phyloP scores from a whole-genome alignment of 2,113 vertebrate species.

The Clarias macrocephalus region DNA sequence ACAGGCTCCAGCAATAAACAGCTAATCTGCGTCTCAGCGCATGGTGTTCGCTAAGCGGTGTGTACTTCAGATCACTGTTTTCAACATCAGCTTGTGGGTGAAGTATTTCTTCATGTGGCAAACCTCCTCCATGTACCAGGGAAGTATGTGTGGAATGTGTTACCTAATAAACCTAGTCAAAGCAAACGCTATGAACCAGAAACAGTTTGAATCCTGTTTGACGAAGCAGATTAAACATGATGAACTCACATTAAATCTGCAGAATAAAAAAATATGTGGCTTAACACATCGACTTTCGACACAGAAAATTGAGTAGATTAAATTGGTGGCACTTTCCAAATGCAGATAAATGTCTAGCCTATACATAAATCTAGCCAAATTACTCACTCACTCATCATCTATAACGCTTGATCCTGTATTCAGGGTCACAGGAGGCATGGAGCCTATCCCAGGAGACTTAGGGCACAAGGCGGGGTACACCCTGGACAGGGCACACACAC shows the following conservation, averaged over 20 bases:
- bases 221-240: neutral
- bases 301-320: neutral
- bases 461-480: too few species aligned
- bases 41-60: neutral
- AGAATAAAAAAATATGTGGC: neutral
- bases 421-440: too few species aligned
- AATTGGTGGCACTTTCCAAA: neutral
- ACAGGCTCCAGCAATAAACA: neutral
- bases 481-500: too few species aligned
- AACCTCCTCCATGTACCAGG: neutral
- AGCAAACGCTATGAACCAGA: neutral
- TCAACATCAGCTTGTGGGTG: neutral
- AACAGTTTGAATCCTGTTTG: neutral
- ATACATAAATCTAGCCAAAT: too few species aligned
- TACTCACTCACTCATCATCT: too few species aligned
- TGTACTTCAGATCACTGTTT: neutral
- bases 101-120: conserved; percentile 1
- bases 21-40: neutral
- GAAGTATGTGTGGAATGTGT: neutral
- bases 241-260: neutral
- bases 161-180: neutral
- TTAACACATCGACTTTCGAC: neutral
- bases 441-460: too few species aligned
- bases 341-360: neutral
- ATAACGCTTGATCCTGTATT: too few species aligned